phyloP scores from a whole-genome alignment of 2,797 vertebrate genomes.

The Pseudochaenichthys georgianus region DNA sequence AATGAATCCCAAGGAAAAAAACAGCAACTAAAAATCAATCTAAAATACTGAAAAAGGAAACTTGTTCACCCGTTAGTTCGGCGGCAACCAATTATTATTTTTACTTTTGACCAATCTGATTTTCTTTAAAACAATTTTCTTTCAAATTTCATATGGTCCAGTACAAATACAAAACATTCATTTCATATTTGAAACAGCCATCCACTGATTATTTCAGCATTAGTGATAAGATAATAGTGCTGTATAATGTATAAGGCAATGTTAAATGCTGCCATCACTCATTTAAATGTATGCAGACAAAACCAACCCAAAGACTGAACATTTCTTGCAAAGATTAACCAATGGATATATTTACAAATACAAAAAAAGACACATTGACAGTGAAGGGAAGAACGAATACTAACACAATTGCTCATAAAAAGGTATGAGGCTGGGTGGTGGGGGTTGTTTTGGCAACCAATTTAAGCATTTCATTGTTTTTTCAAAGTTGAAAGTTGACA shows the following conservation, averaged over 20 bases:
- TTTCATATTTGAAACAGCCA: too few relatives aligned
- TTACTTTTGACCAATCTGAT: too few relatives aligned
- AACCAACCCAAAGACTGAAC: slow-evolving; percentile 4
- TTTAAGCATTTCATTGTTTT: slow-evolving; percentile 76
- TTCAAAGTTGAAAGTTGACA: slow-evolving; percentile 69
- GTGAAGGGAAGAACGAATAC: slow-evolving; percentile 11
- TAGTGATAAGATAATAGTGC: neutral
- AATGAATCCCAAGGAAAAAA: too few relatives aligned
- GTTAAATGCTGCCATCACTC: neutral
- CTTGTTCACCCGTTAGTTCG: too few relatives aligned
- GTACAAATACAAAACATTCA: neutral
- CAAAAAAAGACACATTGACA: slow-evolving; percentile 2
- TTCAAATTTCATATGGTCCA: neutral
- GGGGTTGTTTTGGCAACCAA: slow-evolving; percentile 49
- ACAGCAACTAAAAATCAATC: too few relatives aligned
- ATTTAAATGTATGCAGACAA: slow-evolving; percentile 1
- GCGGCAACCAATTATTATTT: too few relatives aligned
- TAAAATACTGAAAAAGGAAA: too few relatives aligned
- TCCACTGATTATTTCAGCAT: neutral
- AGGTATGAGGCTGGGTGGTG: slow-evolving; percentile 37
- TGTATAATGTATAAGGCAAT: too few relatives aligned
- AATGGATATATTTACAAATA: neutral
- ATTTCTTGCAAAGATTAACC: neutral
- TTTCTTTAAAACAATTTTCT: neutral
- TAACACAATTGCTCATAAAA: slow-evolving; percentile 24